Base-by-base conservation (phyloP, 2,888 invertebrate species). In the Drosophila engyochracea region DNA sequence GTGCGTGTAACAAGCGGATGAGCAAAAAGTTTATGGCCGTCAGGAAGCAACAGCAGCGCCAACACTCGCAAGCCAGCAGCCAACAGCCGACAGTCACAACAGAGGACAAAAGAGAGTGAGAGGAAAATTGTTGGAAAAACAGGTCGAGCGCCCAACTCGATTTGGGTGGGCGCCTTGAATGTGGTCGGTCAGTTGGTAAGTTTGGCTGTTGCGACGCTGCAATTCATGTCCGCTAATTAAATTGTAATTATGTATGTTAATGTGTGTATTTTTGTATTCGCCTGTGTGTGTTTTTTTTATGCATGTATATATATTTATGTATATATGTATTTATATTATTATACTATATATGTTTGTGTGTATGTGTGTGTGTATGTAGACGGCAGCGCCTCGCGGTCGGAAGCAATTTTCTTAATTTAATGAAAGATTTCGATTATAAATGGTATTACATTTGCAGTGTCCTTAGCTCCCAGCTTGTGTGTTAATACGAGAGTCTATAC, bases 201-300 rank as follows among this genome's bases (percentile, higher is more conserved):
- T 69, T 75, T 69, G 79, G 58, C 64, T 52, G 59, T 53, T 81
- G 70, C 70, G 83, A 74, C 85, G 81, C 79, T 85, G 85, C 88
- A 85, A 83, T 82, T 88, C 85, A 82, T 82, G 85, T 85, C 75
- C 85, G 85, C 85, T 86, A 86, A 86, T 86, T 86, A 88, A 86
- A 85, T 86, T 88, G 85, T 86, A 86, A 86, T 86, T 86, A 88
- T 86, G 72, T 88, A 88, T 88, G 88, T 83, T 85, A 86, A 86
- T 82, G 76, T 81, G 58, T 74, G 58, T 69, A 61, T 76, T 64
- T 80, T 41, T 72, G 61, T 51, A 52, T 69, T 51, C 58, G 64
- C 72, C 30, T 75, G 52, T 58, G 59, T 73, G 49, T 58, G 53
- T 54, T 31, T 58, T 61, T 14, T 63, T 57, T 22, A 6, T 44